phyloP scores from a whole-genome alignment of 2,797 vertebrate species.

The Epinephelus awoara region DNA sequence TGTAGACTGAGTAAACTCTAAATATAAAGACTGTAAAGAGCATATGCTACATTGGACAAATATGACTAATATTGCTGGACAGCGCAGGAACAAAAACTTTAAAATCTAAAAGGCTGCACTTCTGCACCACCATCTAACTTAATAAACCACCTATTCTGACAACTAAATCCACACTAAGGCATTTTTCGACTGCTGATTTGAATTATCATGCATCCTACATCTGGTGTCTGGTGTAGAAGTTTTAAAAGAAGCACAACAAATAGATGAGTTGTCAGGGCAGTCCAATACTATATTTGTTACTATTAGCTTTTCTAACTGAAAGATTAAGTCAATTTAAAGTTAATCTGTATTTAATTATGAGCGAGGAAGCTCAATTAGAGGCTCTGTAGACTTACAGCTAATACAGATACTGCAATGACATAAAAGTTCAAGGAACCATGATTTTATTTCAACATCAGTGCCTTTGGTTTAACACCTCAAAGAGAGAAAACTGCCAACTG shows the following conservation, averaged over 20 bases:
- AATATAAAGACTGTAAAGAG: background rate
- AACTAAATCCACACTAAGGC: background rate
- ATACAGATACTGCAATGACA: background rate
- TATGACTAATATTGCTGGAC: no score
- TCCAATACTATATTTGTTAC: background rate
- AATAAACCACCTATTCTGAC: background rate
- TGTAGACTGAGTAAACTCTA: background rate
- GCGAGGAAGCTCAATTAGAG: background rate
- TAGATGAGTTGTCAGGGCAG: background rate
- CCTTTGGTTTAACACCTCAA: background rate
- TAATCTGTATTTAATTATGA: slow-evolving; percentile 7
- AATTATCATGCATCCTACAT: background rate
- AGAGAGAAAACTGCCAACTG: background rate
- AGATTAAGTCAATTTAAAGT: background rate
- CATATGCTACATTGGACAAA: no score
- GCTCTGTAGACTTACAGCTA: background rate
- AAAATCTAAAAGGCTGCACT: background rate
- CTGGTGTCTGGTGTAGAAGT: background rate
- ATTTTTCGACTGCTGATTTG: background rate
- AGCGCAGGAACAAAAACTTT: background rate
- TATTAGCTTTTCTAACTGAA: background rate
- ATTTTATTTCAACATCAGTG: slow-evolving; percentile 8
- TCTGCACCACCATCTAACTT: background rate
- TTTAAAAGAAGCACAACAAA: background rate
- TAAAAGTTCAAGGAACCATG: background rate